Conservation (phyloP, 92 coral and sea anemone species). For the Pocillopora grandis region DNA sequence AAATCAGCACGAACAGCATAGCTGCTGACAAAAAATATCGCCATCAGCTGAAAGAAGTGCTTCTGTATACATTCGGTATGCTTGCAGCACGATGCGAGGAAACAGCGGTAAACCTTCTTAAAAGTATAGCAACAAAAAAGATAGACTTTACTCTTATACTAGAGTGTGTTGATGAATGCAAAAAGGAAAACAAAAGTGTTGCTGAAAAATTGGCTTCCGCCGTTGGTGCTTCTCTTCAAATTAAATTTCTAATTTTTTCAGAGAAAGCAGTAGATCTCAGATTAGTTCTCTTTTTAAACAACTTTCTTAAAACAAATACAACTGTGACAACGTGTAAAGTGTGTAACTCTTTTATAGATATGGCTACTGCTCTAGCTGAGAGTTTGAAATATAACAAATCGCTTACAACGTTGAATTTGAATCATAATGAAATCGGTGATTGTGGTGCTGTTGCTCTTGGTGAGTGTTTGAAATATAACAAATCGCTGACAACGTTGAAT, state of each 20-base stretch:
- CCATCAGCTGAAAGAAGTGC: neutral
- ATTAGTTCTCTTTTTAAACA: too few species aligned
- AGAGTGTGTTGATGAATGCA: neutral
- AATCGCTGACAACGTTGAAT: too few species aligned
- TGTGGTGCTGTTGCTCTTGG: too few species aligned
- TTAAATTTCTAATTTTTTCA: neutral
- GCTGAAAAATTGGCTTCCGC: neutral
- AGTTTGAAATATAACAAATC: too few species aligned
- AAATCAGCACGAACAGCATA: neutral
- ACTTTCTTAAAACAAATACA: too few species aligned
- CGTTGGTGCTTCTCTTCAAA: neutral
- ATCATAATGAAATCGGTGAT: too few species aligned
- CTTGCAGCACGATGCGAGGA: neutral
- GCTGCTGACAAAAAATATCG: neutral
- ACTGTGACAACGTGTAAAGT: accelerated
- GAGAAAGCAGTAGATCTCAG: accelerated
- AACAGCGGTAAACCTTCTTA: neutral
- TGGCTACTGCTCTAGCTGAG: too few species aligned
- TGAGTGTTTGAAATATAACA: too few species aligned
- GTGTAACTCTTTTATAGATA: too few species aligned
- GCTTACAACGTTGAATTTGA: too few species aligned
- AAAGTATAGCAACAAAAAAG: neutral
- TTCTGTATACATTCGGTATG: neutral
- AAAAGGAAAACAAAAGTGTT: neutral
- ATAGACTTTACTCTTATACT: neutral